Base-by-base conservation (phyloP, 2,888 invertebrate species). In the Sminthurides aquaticus region DNA sequence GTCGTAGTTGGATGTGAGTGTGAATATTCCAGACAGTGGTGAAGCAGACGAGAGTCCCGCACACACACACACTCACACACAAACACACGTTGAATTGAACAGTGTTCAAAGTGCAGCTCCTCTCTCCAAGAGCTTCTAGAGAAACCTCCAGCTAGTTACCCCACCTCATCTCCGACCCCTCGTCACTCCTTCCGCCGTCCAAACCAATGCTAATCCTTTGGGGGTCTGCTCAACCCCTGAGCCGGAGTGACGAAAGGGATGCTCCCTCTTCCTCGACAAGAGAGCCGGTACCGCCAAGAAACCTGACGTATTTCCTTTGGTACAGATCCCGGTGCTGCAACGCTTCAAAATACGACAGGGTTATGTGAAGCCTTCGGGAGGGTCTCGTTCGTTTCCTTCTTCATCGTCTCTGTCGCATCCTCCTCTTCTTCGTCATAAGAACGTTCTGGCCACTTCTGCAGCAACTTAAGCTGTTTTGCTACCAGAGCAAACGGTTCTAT, bases 1-100 rank as follows among this genome's bases (percentile, higher is more conserved):
- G 20, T 43, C 52, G 54, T 61, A 18, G 61, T 61, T 27, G 57
- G 28, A 25, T 28, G 57, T 52, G 52, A 34, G 43, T 34, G 52
- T 52, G 52, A 52, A 22, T 52, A 22, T 20, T 8, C 52, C 52
- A 22, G 20, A 20, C 52, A 8, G 52, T 52, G 52, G 11, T 52
- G 52, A 52, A 52, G 52, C 18, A 18, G 20, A 52, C 52, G 52
- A 52, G 52, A 52, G 52, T 52, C 52, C 20, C 52, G 52, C 52
- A 15, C 20, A 15, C 18, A 52, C 52, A 52, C 52, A 52, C 52
- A 52, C 22, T 18, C 52, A n/a, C 57, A 57, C 57, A 57, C 26
- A 29, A 26, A 52, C 5, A 20, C 20, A 52, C 52, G 52, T 52
- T 20, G 52, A 20, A 52, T 52, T 52, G 52, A 52, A 52, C 52